phyloP scores from a whole-genome alignment of 2,888 invertebrate genomes.

The Caenorhabditis sp. region DNA sequence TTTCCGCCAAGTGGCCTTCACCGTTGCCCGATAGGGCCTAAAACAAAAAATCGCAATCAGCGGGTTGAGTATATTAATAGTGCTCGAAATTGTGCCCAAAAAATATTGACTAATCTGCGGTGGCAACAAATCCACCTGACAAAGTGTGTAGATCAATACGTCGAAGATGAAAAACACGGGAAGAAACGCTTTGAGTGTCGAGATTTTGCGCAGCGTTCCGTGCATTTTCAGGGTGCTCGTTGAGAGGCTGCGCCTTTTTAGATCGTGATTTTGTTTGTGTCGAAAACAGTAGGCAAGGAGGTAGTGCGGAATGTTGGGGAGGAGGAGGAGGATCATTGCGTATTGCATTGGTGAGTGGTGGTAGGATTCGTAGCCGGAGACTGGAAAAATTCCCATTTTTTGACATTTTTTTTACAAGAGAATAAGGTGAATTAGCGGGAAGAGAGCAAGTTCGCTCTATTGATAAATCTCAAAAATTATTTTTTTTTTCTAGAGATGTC shows the following conservation, averaged over 20 bases:
- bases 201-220: conserved; percentile 26
- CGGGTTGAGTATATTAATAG: conserved; percentile 32
- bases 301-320: conserved; percentile 31
- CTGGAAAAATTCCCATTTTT: too few relatives aligned
- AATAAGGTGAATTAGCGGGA: not conserved
- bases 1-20: conserved; percentile 20
- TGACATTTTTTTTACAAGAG: too few relatives aligned
- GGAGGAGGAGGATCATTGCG: conserved; percentile 14
- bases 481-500: too few relatives aligned
- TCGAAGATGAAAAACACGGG: conserved; percentile 28
- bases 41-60: conserved; percentile 29
- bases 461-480: too few relatives aligned
- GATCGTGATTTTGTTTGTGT: conserved; percentile 35
- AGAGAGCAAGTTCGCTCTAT: too few relatives aligned
- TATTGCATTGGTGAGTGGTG: conserved; percentile 25
- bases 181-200: conserved; percentile 35
- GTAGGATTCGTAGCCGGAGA: conserved; percentile 29
- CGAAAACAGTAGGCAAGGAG: conserved; percentile 29
- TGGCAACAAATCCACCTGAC: conserved; percentile 27
- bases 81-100: conserved; percentile 33
- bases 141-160: conserved; percentile 30
- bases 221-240: conserved; percentile 28
- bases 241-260: conserved; percentile 27
- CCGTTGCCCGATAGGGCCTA: conserved; percentile 23
- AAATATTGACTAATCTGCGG: conserved; percentile 30